Evolutionary conservation across 92 coral and sea anemone genomes (phyloP), one percentile per base, ranked within the genome.

Genomic region (Porites divaricata): DNA sequence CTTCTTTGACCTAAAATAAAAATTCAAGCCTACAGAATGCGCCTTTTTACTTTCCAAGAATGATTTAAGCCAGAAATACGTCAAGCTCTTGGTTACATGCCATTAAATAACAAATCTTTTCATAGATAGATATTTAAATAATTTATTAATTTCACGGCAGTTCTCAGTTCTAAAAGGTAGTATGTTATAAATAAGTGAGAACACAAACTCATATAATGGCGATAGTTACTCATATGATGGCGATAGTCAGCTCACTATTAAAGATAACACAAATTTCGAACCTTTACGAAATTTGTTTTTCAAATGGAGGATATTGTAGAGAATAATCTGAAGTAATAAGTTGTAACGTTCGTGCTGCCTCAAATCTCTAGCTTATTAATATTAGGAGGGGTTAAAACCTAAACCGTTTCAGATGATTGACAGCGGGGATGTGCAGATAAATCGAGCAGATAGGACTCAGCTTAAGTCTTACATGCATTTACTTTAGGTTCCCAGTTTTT

Each of bases 91-190:
- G 17, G 7, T 17, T 2, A 26, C 76, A 49, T 65, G 51, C 19
- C 10, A 49, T 52, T 57, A 12, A 19, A 8, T 6, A 35, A 57
- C 26, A 53, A 67, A 25, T 21, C 22, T 28, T 23, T 80, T 68
- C 76, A 10, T 54, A n/a, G 56, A 26, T 53, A 2, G 45, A 35
- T 35, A 19, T 9, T 68, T 80, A 69, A 80, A 80, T 80, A 75
- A 74, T 75, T 75, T 53, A 80, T 67, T 80, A 69, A 68, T 53
- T 24, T 80, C 75, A 35, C 58, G 61, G 22, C 52, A 51, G 15
- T 49, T 50, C 10, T 35, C 58, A 75, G 26, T 24, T 56, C 52
- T 58, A 22, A 9, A 53, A 53, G 21, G 25, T 22, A 23, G 71
- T 9, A 22, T 52, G 59, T 11, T 11, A 54, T 54, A 11, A 54